Percentiles rank a stretch among this genome's conserved stretches.
phyloP scores from a whole-genome alignment of 1,140 invertebrate species.

The Acromyrmex heyeri region DNA sequence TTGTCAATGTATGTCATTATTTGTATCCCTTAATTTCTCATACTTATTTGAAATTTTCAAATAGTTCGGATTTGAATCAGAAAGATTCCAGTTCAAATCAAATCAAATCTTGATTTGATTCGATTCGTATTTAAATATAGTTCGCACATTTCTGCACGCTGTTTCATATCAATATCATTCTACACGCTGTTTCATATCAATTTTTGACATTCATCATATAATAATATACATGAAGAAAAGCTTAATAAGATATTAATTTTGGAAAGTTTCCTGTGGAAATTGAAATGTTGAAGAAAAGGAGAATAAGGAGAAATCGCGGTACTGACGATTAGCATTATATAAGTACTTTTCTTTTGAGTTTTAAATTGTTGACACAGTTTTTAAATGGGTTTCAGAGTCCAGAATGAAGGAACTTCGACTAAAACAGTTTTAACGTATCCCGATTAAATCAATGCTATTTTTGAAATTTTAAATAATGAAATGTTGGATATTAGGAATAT shows the following conservation, averaged over 20 bases:
- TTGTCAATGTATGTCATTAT: no score
- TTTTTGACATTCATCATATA: not conserved
- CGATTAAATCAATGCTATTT: not conserved
- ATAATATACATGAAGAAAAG: not conserved
- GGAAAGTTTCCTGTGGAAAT: not conserved
- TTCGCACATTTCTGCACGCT: not conserved
- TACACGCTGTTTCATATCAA: not conserved
- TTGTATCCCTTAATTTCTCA: no score
- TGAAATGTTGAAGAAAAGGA: not conserved
- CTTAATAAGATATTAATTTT: not conserved
- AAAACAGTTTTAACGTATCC: not conserved
- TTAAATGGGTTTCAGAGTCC: not conserved
- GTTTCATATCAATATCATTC: no score
- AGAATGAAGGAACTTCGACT: not conserved
- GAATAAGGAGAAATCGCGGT: not conserved
- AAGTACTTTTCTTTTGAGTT: conserved; percentile 24
- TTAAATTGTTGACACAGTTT: not conserved
- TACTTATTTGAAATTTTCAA: no score
- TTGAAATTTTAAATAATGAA: not conserved
- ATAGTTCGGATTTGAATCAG: no score
- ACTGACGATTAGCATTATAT: not conserved
- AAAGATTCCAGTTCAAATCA: no score
- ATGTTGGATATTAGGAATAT: not conserved
- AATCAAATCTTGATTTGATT: no score
- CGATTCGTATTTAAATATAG: no score